Base-by-base conservation (phyloP, 2,113 vertebrate species). In the Corythornis vintsioides region DNA sequence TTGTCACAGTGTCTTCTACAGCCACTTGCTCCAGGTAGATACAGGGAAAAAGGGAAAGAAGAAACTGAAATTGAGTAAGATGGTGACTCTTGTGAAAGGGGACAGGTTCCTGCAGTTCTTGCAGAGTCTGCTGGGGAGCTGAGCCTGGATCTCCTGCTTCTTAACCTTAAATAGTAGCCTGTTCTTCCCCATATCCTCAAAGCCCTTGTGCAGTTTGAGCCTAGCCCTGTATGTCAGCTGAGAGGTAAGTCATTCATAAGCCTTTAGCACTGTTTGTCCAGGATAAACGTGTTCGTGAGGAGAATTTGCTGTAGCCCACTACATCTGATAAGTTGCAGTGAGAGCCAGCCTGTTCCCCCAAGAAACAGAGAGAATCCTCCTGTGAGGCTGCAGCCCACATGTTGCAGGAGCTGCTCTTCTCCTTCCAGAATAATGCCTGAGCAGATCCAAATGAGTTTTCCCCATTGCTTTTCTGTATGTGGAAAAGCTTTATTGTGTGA, bases 321-420 rank as follows among this genome's bases (percentile, higher is more conserved):
- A 15, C 6, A 10, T 50, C 16, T 88, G 67, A 20, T 69, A 8
- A 31, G 45, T 55, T 70, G 21, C 1, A 3, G 60, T 3, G 1
- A 70, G 40, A 35, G 63, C 31, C 57, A 56, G 42, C 45, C 72
- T 55, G 13, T 61, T 82, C 4, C 11, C 45, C 57, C 13, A 14
- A 3, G 15, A 25, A 0, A 35, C 29, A n/a, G 59, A 45, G 48
- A 71, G 79, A 64, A 75, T 52, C 77, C 40, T 0, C 0, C 42
- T 22, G 28, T 1, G 7, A 72, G 60, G 11, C 35, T 48, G 28
- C 69, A 76, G 52, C 31, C 43, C n/a, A 19, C 4, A 0, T 6
- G 10, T 21, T 69, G 24, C 40, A 40, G 45, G 67, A 75, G 48
- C 78, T 2, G 2, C 59, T 76, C 45, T 65, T 79, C 33, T 29